Evolutionary conservation across 2,888 invertebrate genomes (phyloP).

Genomic region (Dynastes hyllus): DNA sequence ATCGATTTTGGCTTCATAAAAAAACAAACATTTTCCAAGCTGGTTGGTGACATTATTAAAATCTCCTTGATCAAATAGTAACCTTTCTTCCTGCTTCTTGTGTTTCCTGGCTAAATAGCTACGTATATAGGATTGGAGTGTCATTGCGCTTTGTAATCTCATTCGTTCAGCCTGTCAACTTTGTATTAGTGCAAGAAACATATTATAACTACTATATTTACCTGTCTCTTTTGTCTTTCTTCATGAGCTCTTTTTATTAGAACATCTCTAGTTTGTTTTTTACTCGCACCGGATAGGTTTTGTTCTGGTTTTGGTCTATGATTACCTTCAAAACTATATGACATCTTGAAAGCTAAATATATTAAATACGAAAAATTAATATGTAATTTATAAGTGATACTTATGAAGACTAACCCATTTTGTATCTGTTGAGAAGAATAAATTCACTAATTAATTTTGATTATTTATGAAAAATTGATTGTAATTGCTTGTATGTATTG

Average conservation of each 20-base stretch:
- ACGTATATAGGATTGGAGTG: constrained; percentile 87
- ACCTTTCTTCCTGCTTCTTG: constrained; percentile 79
- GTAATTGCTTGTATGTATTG: constrained; percentile 12
- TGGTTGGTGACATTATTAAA: constrained; percentile 73
- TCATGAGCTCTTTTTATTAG: constrained; percentile 87
- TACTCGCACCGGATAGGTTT: constrained; percentile 91
- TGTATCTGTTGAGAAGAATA: not conserved
- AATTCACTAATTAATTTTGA: constrained; percentile 38
- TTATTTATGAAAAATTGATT: constrained; percentile 14
- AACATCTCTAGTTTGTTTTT: constrained; percentile 80
- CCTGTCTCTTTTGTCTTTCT: constrained; percentile 91
- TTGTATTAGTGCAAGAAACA: constrained; percentile 25
- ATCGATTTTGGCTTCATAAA: constrained; percentile 82
- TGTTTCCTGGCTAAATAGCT: constrained; percentile 83
- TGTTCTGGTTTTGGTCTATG: constrained; percentile 90
- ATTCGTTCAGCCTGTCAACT: constrained; percentile 78
- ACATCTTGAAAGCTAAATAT: constrained; percentile 66
- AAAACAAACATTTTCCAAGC: constrained; percentile 82
- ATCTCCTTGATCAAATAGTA: constrained; percentile 79
- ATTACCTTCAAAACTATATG: constrained; percentile 91
- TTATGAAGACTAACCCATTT: constrained; percentile 46
- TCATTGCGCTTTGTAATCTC: constrained; percentile 83
- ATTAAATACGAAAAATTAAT: constrained; percentile 10
- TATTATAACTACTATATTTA: constrained; percentile 63
- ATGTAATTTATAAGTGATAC: not conserved